phyloP scores from a whole-genome alignment of 2,113 vertebrate genomes.

The Ploceus nigricollis region DNA sequence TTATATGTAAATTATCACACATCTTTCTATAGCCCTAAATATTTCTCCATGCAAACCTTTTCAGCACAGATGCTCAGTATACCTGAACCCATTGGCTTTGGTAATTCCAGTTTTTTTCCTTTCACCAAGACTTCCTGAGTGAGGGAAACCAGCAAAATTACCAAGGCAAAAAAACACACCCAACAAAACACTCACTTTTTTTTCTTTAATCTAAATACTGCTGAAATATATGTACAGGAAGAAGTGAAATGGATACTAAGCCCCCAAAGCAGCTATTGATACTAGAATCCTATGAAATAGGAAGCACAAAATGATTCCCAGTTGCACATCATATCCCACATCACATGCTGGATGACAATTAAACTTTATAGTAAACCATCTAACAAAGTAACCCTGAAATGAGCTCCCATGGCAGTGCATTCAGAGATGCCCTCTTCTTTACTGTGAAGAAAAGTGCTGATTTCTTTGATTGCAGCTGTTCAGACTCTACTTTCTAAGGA shows the following conservation, averaged over 20 bases:
- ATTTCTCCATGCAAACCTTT: not conserved
- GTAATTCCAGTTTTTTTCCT: not conserved
- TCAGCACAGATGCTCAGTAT: not conserved
- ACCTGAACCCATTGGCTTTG: not conserved
- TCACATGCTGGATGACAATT: not conserved
- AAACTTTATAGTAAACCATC: not conserved
- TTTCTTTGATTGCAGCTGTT: not conserved
- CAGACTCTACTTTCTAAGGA: not conserved
- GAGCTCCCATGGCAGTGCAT: not conserved
- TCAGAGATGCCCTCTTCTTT: not conserved
- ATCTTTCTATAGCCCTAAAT: not conserved
- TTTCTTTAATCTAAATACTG: not conserved
- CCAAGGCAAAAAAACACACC: not conserved
- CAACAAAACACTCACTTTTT: not conserved
- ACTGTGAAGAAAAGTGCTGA: not conserved
- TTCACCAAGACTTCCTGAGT: not conserved
- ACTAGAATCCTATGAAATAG: not conserved
- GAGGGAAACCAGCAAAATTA: not conserved
- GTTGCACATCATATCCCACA: not conserved
- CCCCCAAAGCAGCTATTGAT: not conserved
- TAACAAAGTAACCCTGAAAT: not conserved
- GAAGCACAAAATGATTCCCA: not conserved
- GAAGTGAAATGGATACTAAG: not conserved
- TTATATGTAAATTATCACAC: constrained; percentile 24
- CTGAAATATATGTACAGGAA: not conserved